Evolutionary conservation across 2,113 vertebrate species (phyloP), one percentile per base, ranked within the genome.

Genomic region (Crotophaga sulcirostris): DNA sequence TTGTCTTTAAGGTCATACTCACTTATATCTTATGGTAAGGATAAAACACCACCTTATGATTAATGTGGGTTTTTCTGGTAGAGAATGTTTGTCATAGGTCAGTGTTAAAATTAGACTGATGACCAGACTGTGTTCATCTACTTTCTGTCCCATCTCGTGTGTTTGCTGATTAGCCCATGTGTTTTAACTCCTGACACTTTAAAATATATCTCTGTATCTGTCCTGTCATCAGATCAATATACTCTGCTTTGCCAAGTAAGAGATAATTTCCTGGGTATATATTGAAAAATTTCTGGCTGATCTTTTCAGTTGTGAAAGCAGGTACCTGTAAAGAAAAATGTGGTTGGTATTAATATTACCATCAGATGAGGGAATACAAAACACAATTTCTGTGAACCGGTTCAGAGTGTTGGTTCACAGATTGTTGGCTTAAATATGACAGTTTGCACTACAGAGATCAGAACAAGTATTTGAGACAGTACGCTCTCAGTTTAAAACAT

Each of bases 11-110:
- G 3, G 5, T 67, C 56, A 58, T 29, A 44, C 3, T 44, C 0
- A 0, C 6, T 26, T 73, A 42, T 6, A 33, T 74, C 76, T 58
- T 34, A 7, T 0, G 2, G 3, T 38, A n/a, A 69, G 34, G 12
- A n/a, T 36, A 42, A 84, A 81, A 7, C 23, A 63, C 5, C 14
- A 23, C 11, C 9, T 33, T 26, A 40, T 2, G 5, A 42, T 64
- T 45, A n/a, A 40, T 31, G 7, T 15, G 6, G 13, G 16, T 2
- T 40, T 33, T 74, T 67, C 5, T 29, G n/a, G 20, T 17, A 26
- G 25, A 40, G 12, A 70, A n/a, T 28, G 19, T 44, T 49, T 88
- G 29, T 51, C 17, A 59, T 33, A 69, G 15, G 7, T 63, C 84
- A 16, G 7, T 76, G 21, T 47, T 60, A 87, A 84, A 69, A 73